Conservation (phyloP, 2,888 invertebrate genomes). For the Rhorus exstirpatorius region DNA sequence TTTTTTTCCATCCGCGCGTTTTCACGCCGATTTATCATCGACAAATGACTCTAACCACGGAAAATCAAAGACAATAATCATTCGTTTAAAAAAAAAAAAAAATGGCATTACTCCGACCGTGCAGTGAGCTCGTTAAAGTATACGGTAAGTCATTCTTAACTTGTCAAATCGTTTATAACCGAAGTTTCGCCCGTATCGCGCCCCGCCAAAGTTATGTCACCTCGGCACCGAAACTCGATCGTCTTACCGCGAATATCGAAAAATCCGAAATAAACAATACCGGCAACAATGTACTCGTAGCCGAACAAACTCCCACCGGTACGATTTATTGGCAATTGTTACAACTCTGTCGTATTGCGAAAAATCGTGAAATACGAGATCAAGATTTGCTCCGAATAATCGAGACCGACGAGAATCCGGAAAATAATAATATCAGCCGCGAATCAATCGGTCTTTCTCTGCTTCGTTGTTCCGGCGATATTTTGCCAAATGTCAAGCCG, state of each 20-base stretch:
- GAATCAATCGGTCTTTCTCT: constrained; percentile 84
- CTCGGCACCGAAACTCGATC: not conserved
- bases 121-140: constrained; percentile 23
- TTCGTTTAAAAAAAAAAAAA: not conserved
- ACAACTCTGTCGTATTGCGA: not conserved
- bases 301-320: not conserved
- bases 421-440: not conserved
- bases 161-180: constrained; percentile 22
- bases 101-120: constrained; percentile 67
- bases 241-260: not conserved
- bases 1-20: too few species aligned
- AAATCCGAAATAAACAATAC: constrained; percentile 6
- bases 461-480: constrained; percentile 88
- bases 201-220: constrained; percentile 63
- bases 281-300: not conserved
- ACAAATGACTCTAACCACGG: not conserved
- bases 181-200: not conserved
- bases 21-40: not conserved
- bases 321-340: not conserved
- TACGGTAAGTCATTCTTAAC: constrained; percentile 14
- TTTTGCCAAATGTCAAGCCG: constrained; percentile 87
- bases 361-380: constrained; percentile 4
- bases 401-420: not conserved
- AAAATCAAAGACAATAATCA: not conserved
- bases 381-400: constrained; percentile 30